A percentile compares a stretch with the other conserved stretches of the same genome.
These are phyloP conservation scores for Cheirogaleus major DNA, from an alignment of 2,797 vertebrate genomes.

Conservation along the genomic window DNA sequence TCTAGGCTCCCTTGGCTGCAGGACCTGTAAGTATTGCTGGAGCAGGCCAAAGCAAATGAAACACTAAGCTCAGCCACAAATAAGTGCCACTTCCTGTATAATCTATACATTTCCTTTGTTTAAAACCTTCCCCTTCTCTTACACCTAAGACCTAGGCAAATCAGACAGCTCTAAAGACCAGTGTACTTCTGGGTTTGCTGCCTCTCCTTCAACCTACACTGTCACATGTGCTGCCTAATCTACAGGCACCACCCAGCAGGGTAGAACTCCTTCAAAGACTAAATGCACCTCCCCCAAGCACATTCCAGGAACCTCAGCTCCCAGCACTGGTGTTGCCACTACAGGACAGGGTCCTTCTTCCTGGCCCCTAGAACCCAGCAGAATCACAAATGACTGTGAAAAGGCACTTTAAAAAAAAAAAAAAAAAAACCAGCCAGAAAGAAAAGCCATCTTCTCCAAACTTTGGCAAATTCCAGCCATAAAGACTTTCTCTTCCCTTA, in stretches of 20 bases:
- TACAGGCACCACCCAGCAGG: background rate
- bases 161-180: rapidly evolving
- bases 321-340: background rate
- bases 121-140: background rate
- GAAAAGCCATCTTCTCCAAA: background rate
- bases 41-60: background rate
- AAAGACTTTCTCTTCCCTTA: background rate
- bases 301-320: background rate
- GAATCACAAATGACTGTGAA: background rate
- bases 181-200: background rate
- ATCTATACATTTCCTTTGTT: background rate
- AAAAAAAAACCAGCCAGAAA: background rate
- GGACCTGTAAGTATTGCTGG: background rate
- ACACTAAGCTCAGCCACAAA: background rate
- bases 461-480: background rate
- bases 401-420: background rate
- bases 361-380: background rate
- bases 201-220: background rate
- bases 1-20: background rate
- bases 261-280: background rate
- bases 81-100: background rate
- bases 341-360: too few relatives aligned
- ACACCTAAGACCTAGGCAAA: background rate
- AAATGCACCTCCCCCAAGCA: background rate
- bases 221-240: background rate